phyloP scores from a whole-genome alignment of 1,140 invertebrate genomes.

The Pseudomyrmex flavicornis region DNA sequence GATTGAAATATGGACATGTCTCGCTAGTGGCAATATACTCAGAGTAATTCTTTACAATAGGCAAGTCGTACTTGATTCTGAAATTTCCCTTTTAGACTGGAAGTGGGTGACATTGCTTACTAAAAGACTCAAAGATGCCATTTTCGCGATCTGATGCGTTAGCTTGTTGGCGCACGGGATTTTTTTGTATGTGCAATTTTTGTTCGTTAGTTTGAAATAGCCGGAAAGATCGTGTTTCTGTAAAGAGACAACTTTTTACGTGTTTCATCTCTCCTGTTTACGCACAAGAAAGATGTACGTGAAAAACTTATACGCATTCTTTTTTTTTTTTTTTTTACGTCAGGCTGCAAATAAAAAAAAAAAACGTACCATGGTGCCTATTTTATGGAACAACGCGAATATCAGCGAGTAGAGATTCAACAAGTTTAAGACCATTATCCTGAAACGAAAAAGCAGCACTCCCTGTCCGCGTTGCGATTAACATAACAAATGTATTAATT shows the following conservation, averaged over 20 bases:
- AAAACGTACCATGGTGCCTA: slow-evolving; percentile 91
- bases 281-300: no score
- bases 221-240: slow-evolving; percentile 83
- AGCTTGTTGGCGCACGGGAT: slow-evolving; percentile 67
- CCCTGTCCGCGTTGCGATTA: no score
- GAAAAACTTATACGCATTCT: no score
- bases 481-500: no score
- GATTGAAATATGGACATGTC: background rate
- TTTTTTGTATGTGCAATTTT: slow-evolving; percentile 60
- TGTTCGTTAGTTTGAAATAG: slow-evolving; percentile 81
- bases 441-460: slow-evolving; percentile 77
- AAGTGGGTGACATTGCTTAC: slow-evolving; percentile 72
- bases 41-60: background rate
- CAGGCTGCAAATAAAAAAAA: background rate
- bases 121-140: slow-evolving; percentile 78
- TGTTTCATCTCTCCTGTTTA: no score
- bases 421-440: slow-evolving; percentile 97
- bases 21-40: background rate
- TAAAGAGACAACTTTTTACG: slow-evolving; percentile 28
- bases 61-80: slow-evolving; percentile 38
- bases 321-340: slow-evolving; percentile 38
- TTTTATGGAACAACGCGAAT: slow-evolving; percentile 97
- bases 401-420: slow-evolving; percentile 98
- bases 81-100: slow-evolving; percentile 27
- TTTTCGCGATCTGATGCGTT: slow-evolving; percentile 61